A percentile compares a stretch with the other conserved stretches of the same genome.
phyloP scores from a whole-genome alignment of 2,888 invertebrate genomes.

The Elegia similella region DNA sequence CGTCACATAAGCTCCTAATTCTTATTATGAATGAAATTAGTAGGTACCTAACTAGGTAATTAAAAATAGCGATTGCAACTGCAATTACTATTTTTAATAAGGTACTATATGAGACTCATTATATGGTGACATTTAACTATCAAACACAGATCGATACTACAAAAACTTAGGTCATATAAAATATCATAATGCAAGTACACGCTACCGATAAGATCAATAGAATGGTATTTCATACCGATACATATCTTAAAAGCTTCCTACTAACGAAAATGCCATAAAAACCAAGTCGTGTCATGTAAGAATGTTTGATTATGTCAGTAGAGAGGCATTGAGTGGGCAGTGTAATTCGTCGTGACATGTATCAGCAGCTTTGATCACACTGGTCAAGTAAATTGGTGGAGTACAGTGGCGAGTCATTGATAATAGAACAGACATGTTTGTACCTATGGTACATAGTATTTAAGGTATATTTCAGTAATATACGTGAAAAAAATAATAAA shows the following conservation, averaged over 20 bases:
- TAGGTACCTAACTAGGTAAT: too few species aligned
- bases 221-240: conserved; percentile 12
- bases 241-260: conserved; percentile 18
- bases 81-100: not conserved
- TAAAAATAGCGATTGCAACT: too few species aligned
- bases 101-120: not conserved
- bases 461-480: too few species aligned
- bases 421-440: too few species aligned
- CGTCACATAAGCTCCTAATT: too few species aligned
- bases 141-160: not conserved
- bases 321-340: conserved; percentile 38
- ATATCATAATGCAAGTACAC: conserved; percentile 1
- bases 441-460: too few species aligned
- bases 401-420: not conserved
- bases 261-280: conserved; percentile 16
- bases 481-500: too few species aligned
- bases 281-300: conserved; percentile 19
- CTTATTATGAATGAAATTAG: too few species aligned
- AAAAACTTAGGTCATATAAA: not conserved
- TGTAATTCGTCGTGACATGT: conserved; percentile 39
- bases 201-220: conserved; percentile 5
- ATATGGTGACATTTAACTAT: not conserved
- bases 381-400: not conserved
- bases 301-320: conserved; percentile 34
- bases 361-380: not conserved